Evolutionary conservation across 2,113 vertebrate genomes (phyloP).

Genomic region (cattle (Bos taurus)): ARS-UCD2.0 NC_037333.1:19561501-19562000

Average conservation of each 20-base stretch:
- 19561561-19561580: not conserved
- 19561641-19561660: not conserved
- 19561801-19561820: not conserved
- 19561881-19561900: not conserved
- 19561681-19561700: not conserved
- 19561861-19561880: not conserved
- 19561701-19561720: not conserved
- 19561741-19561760: not conserved
- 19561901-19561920: not conserved
- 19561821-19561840: not conserved
- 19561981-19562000: not conserved
- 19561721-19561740: not conserved
- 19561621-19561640: not conserved
- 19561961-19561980: not conserved
- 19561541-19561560: slow-evolving; percentile 1
- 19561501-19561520: slow-evolving; percentile 2
- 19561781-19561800: not conserved
- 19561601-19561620: not conserved
- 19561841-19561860: not conserved
- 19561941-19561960: not conserved
- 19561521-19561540: not conserved
- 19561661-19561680: not conserved
- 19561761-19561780: not conserved
- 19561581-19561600: not conserved
- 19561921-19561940: not conserved